Evolutionary conservation across 2,797 vertebrate species (phyloP).

Genomic region (Cichlasoma orientale): DNA sequence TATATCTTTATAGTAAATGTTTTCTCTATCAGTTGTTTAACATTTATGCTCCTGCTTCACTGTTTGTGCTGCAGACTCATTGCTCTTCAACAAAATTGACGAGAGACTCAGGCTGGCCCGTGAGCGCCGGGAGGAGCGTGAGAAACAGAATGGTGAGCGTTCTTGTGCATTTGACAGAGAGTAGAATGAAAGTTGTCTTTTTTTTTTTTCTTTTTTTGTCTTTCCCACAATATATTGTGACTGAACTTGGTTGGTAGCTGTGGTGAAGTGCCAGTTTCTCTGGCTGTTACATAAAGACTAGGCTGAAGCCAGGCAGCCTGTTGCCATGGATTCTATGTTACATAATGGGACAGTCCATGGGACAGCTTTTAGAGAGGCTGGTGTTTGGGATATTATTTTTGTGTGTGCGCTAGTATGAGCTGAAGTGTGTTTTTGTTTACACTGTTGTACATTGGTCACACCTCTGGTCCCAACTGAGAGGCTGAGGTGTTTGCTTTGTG

Average conservation of each 20-base stretch:
- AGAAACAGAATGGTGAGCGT: conserved; percentile 89
- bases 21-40: background rate
- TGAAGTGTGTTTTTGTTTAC: conserved; percentile 40
- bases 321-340: conserved; percentile 69
- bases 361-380: conserved; percentile 37
- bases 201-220: background rate
- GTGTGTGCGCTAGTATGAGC: background rate
- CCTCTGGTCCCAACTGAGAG: conserved; percentile 19
- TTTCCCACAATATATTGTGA: conserved; percentile 39
- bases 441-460: conserved; percentile 21
- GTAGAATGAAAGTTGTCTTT: background rate
- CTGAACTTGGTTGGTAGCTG: conserved; percentile 56
- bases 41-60: background rate
- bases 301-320: conserved; percentile 57
- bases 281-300: conserved; percentile 72
- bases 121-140: conserved; percentile 89
- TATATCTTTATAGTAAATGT: background rate
- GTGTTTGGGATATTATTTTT: conserved; percentile 21
- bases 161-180: conserved; percentile 1
- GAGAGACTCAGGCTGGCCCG: conserved; percentile 91
- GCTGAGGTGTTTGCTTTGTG: conserved; percentile 58
- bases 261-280: conserved; percentile 52
- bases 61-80: conserved; percentile 71
- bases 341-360: conserved; percentile 56
- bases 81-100: conserved; percentile 88